Percentiles rank a stretch among this genome's conserved stretches.
These are phyloP conservation scores for Nasonia oneida DNA, from an alignment of 2,888 invertebrate genomes.

Conservation along the genomic window DNA sequence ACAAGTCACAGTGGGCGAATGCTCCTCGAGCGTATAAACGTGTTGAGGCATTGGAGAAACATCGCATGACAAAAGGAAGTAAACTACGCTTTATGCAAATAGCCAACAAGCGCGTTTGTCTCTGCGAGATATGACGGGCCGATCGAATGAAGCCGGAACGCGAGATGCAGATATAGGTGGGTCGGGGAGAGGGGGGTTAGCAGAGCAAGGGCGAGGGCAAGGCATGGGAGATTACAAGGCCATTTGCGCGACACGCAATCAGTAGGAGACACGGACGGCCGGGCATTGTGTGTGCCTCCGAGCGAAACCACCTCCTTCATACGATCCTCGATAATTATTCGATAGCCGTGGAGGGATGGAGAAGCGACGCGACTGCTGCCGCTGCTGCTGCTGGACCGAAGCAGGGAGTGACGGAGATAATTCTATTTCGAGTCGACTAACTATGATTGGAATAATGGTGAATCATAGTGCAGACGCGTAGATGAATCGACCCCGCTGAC, in stretches of 20 bases:
- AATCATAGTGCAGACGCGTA: background rate
- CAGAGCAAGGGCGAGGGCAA: constrained; percentile 22
- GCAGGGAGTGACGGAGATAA: constrained; percentile 28
- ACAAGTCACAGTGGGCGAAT: background rate
- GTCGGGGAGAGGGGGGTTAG: background rate
- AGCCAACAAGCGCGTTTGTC: background rate
- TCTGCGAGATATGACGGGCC: constrained; percentile 9
- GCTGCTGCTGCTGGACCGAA: background rate
- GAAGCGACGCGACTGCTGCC: background rate
- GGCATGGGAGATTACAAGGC: constrained; percentile 72
- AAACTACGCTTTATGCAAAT: constrained; percentile 18
- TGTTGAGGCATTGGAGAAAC: background rate
- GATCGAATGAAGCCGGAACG: background rate
- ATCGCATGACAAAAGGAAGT: background rate
- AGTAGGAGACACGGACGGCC: constrained; percentile 69
- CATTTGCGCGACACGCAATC: constrained; percentile 72
- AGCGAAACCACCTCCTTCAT: constrained; percentile 66
- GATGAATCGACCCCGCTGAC: background rate
- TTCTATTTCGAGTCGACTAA: constrained; percentile 35
- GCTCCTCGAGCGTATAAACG: background rate
- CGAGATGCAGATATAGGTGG: background rate
- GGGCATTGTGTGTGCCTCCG: constrained; percentile 67
- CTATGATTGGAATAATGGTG: constrained; percentile 45
- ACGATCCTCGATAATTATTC: constrained; percentile 73
- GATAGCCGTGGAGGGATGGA: constrained; percentile 59